phyloP scores from a whole-genome alignment of 2,888 invertebrate genomes.

The Hypercompe scribonia region DNA sequence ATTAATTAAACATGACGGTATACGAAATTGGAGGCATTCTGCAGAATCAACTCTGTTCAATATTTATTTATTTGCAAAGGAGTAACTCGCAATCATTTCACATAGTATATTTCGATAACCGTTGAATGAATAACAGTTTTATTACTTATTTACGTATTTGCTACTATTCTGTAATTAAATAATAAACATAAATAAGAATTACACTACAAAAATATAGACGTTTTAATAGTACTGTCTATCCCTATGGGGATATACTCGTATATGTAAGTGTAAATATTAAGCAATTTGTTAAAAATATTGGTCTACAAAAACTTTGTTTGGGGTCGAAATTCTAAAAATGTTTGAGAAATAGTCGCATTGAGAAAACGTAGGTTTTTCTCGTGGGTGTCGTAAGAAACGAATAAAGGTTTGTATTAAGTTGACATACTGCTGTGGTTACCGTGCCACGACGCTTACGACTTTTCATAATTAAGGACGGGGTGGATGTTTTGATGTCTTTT shows the following conservation, averaged over 20 bases:
- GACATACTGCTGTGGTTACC: conserved; percentile 3
- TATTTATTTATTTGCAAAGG: neutral
- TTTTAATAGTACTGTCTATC: too few species aligned
- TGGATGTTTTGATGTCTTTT: neutral
- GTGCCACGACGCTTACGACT: neutral
- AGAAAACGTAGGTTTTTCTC: conserved; percentile 11
- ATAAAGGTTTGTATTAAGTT: conserved; percentile 11
- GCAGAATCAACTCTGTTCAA: neutral
- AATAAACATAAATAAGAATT: neutral
- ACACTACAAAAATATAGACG: too few species aligned
- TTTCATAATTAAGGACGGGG: conserved; percentile 3
- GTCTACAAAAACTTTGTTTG: neutral
- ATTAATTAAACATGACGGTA: neutral
- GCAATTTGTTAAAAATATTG: neutral
- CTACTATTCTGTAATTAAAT: neutral
- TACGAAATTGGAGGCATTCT: neutral
- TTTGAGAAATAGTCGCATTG: conserved; percentile 12
- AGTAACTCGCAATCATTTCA: neutral
- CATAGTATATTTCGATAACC: neutral
- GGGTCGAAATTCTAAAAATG: neutral
- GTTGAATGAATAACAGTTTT: neutral
- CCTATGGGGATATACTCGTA: too few species aligned
- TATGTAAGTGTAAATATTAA: neutral
- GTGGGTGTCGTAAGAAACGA: conserved; percentile 9
- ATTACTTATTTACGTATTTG: neutral